Evolutionary conservation across 30 jellyfish, hydroid and myxozoan species (phyloP).

Genomic region (Cassiopea xamachana): DNA sequence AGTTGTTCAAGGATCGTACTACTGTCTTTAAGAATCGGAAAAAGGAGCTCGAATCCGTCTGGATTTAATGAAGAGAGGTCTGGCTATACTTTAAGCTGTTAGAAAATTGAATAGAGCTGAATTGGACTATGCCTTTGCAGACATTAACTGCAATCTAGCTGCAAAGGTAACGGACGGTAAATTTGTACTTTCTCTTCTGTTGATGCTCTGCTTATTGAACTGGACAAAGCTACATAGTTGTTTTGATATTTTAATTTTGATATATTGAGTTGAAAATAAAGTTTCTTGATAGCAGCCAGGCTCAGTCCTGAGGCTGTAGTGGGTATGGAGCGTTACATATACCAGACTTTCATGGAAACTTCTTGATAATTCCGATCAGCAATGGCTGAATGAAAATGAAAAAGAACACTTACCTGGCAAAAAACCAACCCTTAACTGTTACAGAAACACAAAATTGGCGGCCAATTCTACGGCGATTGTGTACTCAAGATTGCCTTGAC

Average conservation of each 20-base stretch:
- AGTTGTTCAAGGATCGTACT: slow-evolving; percentile 41
- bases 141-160: slow-evolving; percentile 21
- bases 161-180: slow-evolving; percentile 22
- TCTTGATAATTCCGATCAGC: not conserved
- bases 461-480: too few relatives aligned
- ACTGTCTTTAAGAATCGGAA: slow-evolving; percentile 10
- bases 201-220: slow-evolving; percentile 31
- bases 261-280: not conserved
- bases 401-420: too few relatives aligned
- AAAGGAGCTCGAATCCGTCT: slow-evolving; percentile 6
- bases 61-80: slow-evolving; percentile 42
- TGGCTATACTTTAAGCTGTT: slow-evolving; percentile 1
- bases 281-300: not conserved
- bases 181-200: slow-evolving; percentile 20
- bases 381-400: too few relatives aligned
- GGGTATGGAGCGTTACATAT: not conserved
- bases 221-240: slow-evolving; percentile 24
- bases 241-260: not conserved
- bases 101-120: not conserved
- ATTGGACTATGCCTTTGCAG: slow-evolving; percentile 16
- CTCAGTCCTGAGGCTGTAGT: not conserved
- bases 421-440: too few relatives aligned
- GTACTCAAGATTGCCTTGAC: too few relatives aligned
- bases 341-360: not conserved
- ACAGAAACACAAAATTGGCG: too few relatives aligned